These are phyloP conservation scores for Pluvianellus socialis DNA, from an alignment of 2,113 vertebrate species.

Conservation along the genomic window DNA sequence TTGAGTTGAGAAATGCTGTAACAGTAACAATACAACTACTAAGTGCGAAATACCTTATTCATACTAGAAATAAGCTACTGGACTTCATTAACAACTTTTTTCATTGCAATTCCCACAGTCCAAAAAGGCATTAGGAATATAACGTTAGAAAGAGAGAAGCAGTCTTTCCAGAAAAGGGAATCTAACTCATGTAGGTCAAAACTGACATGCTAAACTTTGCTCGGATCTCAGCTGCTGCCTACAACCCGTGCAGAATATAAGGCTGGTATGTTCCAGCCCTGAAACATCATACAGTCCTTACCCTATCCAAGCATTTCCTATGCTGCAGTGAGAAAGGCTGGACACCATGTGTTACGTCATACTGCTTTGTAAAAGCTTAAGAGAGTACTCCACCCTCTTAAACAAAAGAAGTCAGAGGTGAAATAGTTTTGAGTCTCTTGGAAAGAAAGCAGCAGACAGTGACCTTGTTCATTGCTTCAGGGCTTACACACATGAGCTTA, in stretches of 20 bases:
- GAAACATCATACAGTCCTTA: not conserved
- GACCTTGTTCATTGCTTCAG: not conserved
- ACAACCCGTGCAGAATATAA: not conserved
- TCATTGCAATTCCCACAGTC: not conserved
- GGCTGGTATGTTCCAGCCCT: not conserved
- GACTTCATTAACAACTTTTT: not conserved
- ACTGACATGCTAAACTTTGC: not conserved
- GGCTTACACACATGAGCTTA: not conserved
- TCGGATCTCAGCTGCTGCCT: not conserved
- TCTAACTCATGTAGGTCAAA: not conserved
- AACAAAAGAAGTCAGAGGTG: not conserved
- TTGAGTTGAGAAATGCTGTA: not conserved
- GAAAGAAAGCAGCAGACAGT: not conserved
- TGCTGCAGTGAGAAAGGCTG: not conserved
- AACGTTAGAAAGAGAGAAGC: not conserved
- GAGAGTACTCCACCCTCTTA: not conserved
- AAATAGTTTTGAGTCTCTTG: not conserved
- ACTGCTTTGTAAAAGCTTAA: not conserved
- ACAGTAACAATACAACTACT: not conserved
- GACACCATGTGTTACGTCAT: rapidly evolving
- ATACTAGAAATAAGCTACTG: not conserved
- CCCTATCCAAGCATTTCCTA: not conserved
- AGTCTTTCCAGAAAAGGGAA: not conserved
- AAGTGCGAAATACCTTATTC: not conserved
- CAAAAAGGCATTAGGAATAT: not conserved